Evolutionary conservation across 2,888 invertebrate genomes (phyloP), one percentile per base, ranked within the genome.

Genomic region (Alloscopus bannaensis): DNA sequence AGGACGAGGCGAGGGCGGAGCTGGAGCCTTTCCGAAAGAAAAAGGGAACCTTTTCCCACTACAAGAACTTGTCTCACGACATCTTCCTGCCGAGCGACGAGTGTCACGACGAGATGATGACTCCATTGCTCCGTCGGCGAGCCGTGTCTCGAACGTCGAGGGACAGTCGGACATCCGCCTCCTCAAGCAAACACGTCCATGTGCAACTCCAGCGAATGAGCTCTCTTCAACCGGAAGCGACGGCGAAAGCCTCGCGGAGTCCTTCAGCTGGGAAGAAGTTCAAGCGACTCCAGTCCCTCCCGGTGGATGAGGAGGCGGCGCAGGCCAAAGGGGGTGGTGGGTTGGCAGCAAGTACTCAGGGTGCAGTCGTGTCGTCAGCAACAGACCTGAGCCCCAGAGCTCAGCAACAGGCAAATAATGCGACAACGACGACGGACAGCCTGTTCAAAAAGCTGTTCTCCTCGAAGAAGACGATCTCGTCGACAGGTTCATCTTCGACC

Each of bases 81-180:
- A 88, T 91, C 45, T 91, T 91, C n/a, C 87, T 91, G 78, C 91
- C 89, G 81, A 91, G 89, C 22, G 92, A 92, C 84, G 91, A 91
- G 86, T 91, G 90, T 85, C 90, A 89, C 73, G 90, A 88, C n/a
- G 90, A 90, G 40, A 89, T 89, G 81, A 88, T 90, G 20, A 84
- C 84, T 16, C 86, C 84, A 3, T 65, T 85, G 24, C 65, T 86
- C 1, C 60, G 84, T 36, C 79, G 84, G 31, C 73, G 86, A 28
- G 69, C 81, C 8, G 69, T 82, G 18, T 83, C 83, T 45, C 76
- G 83, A 24, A 71, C 81, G 55, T 84, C 84, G 16, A 70, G 81
- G 69, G 84, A 83, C 45, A 83, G 70, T 57, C 62, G 70, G 40
- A 60, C 78, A 0, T 81, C 81, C n/a, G 69, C 71, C 8, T 76